Conservation (phyloP, 1,140 invertebrate species). For the Diabrotica undecimpunctata region DNA sequence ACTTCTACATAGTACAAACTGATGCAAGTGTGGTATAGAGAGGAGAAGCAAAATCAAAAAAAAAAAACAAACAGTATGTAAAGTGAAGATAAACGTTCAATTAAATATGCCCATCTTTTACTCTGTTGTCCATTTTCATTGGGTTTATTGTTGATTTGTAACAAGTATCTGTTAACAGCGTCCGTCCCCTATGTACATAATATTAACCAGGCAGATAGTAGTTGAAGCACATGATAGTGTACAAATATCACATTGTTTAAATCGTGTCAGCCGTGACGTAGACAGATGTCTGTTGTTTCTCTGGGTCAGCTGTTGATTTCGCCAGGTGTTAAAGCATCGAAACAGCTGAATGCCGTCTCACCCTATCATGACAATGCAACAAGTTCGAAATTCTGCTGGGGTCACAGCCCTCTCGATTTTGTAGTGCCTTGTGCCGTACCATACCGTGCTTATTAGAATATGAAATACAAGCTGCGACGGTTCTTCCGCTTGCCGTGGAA, state of each 20-base stretch:
- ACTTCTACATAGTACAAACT: no score
- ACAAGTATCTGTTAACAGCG: no score
- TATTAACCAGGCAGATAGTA: no score
- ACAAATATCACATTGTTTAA: conserved; percentile 10
- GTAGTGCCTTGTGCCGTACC: background rate
- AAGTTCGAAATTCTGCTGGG: conserved; percentile 19
- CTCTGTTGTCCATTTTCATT: no score
- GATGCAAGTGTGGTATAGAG: no score
- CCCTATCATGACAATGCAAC: conserved; percentile 21
- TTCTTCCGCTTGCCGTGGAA: background rate
- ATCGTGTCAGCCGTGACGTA: conserved; percentile 18
- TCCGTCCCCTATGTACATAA: no score
- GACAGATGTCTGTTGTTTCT: conserved; percentile 19
- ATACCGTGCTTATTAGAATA: conserved; percentile 18
- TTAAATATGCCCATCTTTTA: no score
- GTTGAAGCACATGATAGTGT: background rate
- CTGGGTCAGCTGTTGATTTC: conserved; percentile 21
- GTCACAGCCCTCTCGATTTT: conserved; percentile 10
- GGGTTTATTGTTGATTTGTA: no score
- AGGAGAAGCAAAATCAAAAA: no score
- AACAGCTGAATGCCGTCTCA: conserved; percentile 22
- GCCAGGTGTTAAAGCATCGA: conserved; percentile 15
- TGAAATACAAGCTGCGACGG: conserved; percentile 5
- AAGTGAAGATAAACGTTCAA: no score
- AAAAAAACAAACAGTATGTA: no score